Base-by-base conservation (phyloP, 1,140 invertebrate species). In the Plodia interpunctella region DNA sequence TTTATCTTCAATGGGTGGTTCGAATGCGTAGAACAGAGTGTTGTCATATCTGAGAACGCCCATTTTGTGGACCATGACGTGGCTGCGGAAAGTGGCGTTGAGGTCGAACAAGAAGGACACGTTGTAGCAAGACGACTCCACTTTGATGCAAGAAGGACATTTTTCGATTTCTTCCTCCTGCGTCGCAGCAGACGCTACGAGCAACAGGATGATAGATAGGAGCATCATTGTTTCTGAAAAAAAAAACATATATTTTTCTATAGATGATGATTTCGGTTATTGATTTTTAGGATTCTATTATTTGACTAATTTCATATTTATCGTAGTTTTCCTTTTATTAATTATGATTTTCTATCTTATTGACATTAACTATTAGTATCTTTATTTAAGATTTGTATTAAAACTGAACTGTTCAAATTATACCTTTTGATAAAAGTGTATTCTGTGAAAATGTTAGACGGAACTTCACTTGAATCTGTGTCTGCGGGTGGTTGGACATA, bases 11-110 rank as follows among this genome's bases (percentile, higher is more conserved):
- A 88, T 72, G 0, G 32, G 57, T 0, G 86, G 84, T 59, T 87
- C 83, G 60, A 83, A 87, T 19, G 70, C 79, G 62, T 70, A 88
- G 68, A 65, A 88, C 0, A 88, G 65, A 4, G 60, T 65, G 60
- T 88, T 83, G 0, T 66, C 72, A 0, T 72, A 72, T 19, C 77
- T 62, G 0, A 80, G 64, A 15, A 88, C 58, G 9, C 62, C 80
- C 61, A 87, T 68, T 66, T 86, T 80, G 44, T 59, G 55, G 21
- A 88, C 84, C 17, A 87, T 76, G 15, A 88, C 56, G 0, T 60
- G 58, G 8, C 68, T 75, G 55, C 83, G 66, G 58, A 81, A 88
- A 0, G 78, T 74, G 4, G 83, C 86, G 15, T 78, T 30, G 11
- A 88, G 64, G 28, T 88, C 74, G 30, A 84, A 74, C n/a, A 87